Evolutionary conservation across 1,140 invertebrate genomes (phyloP).

Genomic region (Drosophila paulistorum): DNA sequence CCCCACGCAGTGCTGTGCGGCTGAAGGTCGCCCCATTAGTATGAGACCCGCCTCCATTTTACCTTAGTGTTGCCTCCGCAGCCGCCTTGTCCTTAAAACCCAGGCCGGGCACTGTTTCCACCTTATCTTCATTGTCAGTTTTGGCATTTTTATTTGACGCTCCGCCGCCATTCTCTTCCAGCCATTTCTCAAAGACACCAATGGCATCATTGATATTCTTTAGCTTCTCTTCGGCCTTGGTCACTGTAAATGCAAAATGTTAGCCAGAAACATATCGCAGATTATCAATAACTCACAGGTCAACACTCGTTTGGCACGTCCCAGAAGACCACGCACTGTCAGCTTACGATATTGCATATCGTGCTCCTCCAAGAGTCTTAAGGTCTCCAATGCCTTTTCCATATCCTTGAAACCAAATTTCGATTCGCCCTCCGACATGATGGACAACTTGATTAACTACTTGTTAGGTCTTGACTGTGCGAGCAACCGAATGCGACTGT

Average conservation of each 20-base stretch:
- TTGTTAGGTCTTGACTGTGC: conserved; percentile 28
- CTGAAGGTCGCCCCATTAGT: conserved; percentile 47
- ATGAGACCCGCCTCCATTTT: conserved; percentile 35
- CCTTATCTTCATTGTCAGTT: conserved; percentile 78
- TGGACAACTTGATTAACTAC: conserved; percentile 31
- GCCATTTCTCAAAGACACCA: conserved; percentile 87
- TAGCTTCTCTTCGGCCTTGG: conserved; percentile 87
- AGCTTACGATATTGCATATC: conserved; percentile 87
- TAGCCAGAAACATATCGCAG: background rate
- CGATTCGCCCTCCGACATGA: conserved; percentile 84
- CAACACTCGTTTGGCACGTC: conserved; percentile 86
- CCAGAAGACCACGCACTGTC: conserved; percentile 86
- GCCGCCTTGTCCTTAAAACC: conserved; percentile 87
- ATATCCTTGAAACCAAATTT: conserved; percentile 89
- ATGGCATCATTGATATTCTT: conserved; percentile 88
- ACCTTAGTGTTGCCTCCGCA: conserved; percentile 83
- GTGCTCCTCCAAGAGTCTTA: conserved; percentile 85
- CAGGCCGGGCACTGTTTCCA: conserved; percentile 86
- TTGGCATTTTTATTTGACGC: conserved; percentile 83
- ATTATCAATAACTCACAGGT: conserved; percentile 84
- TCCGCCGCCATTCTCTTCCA: conserved; percentile 84
- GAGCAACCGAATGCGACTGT: conserved; percentile 51
- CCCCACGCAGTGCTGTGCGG: conserved; percentile 5
- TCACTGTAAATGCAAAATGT: conserved; percentile 83
- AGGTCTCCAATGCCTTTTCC: conserved; percentile 87